phyloP scores from a whole-genome alignment of 2,888 invertebrate species.

The Yponomeuta sedellus region DNA sequence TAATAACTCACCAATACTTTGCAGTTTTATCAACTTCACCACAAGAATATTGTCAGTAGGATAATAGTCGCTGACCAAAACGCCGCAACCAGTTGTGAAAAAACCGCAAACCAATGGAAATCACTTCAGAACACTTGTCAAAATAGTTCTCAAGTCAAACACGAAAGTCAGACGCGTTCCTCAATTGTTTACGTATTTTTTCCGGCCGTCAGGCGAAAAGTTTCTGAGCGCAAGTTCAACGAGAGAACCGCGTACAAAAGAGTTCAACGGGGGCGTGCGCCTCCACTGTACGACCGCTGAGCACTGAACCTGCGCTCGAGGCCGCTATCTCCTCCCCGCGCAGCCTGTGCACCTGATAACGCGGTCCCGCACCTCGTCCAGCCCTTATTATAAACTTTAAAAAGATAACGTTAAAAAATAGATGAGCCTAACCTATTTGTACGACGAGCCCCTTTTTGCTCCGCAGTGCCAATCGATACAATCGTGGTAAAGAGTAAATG shows the following conservation, averaged over 20 bases:
- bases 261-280: slow-evolving; percentile 55
- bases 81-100: neutral
- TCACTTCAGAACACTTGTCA: neutral
- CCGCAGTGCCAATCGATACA: slow-evolving; percentile 50
- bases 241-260: slow-evolving; percentile 31
- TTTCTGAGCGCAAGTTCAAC: neutral
- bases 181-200: slow-evolving; percentile 1
- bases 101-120: neutral
- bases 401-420: slow-evolving; percentile 9
- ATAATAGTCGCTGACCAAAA: neutral
- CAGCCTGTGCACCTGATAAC: slow-evolving; percentile 62
- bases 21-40: neutral
- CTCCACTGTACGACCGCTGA: slow-evolving; percentile 40
- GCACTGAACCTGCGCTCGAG: slow-evolving; percentile 45
- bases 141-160: neutral
- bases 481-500: slow-evolving; percentile 69
- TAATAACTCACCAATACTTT: neutral
- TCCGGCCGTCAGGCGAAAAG: neutral
- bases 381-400: slow-evolving; percentile 9
- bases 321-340: slow-evolving; percentile 53
- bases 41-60: neutral
- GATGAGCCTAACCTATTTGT: slow-evolving; percentile 5
- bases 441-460: slow-evolving; percentile 10
- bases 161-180: neutral
- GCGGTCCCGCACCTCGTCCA: slow-evolving; percentile 38